Evolutionary conservation across 2,888 invertebrate species (phyloP).

Genomic region (Creontiades dilutus): DNA sequence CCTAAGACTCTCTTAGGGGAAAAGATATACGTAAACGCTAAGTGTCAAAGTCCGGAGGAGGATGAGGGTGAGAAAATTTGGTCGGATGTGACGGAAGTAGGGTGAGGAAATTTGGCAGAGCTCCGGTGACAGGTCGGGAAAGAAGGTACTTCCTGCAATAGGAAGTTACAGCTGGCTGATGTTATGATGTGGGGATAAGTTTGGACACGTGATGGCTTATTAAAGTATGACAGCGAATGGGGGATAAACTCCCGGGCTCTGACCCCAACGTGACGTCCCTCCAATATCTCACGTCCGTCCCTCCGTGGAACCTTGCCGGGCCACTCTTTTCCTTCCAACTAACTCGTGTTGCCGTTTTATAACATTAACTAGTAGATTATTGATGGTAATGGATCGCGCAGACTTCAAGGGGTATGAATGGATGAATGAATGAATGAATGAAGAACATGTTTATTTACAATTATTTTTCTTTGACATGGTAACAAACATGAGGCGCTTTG

Average conservation of each 20-base stretch:
- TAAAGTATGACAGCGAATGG: conserved; percentile 6
- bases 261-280: conserved; percentile 16
- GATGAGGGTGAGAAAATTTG: too few species aligned
- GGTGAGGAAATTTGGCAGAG: not conserved
- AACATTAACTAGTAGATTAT: too few species aligned
- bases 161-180: conserved; percentile 31
- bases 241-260: conserved; percentile 9
- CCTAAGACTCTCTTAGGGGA: not conserved
- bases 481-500: too few species aligned
- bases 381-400: too few species aligned
- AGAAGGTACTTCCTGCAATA: not conserved
- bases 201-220: conserved; percentile 30
- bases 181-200: conserved; percentile 36
- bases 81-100: not conserved
- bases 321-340: not conserved
- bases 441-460: too few species aligned
- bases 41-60: not conserved
- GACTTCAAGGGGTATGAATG: too few species aligned
- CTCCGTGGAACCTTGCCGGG: not conserved
- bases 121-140: not conserved
- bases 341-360: not conserved
- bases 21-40: not conserved
- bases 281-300: conserved; percentile 10
- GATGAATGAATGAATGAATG: too few species aligned
- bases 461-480: too few species aligned